Evolutionary conservation across 2,888 invertebrate genomes (phyloP).

Genomic region (Sicus ferrugineus): DNA sequence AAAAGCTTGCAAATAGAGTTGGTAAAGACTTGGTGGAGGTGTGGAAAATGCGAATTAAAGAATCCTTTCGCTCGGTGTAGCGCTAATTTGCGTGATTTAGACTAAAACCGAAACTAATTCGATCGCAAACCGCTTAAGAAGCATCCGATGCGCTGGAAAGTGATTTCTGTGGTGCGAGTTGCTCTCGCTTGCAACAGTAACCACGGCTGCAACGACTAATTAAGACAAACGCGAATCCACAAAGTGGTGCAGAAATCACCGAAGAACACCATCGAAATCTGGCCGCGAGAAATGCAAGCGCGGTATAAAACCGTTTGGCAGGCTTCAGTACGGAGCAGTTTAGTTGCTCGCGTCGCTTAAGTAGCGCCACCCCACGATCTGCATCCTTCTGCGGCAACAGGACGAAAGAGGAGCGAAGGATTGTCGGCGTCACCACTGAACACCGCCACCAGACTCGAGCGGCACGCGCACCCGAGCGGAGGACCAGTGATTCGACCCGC

Average conservation of each 20-base stretch:
- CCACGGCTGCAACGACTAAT: constrained; percentile 31
- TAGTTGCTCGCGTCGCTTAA: constrained; percentile 45
- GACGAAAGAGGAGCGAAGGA: not conserved
- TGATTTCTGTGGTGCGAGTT: not conserved
- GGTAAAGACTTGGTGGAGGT: no score
- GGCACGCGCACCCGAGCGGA: not conserved
- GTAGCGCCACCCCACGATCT: constrained; percentile 12
- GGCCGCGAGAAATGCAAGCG: constrained; percentile 18
- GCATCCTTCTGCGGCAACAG: not conserved
- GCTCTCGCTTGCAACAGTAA: constrained; percentile 37
- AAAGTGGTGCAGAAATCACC: not conserved
- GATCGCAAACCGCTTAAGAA: not conserved
- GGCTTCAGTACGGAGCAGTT: constrained; percentile 54
- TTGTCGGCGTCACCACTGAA: not conserved
- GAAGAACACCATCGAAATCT: not conserved
- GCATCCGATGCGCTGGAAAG: constrained; percentile 10
- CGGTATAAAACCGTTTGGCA: constrained; percentile 58
- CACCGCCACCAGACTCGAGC: not conserved
- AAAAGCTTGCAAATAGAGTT: no score
- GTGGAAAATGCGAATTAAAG: no score
- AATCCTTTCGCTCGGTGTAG: constrained; percentile 38
- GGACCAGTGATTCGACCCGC: not conserved
- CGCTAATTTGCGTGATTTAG: constrained; percentile 56
- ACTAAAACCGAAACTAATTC: constrained; percentile 53
- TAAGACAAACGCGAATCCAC: constrained; percentile 3